Evolutionary conservation across 1,140 invertebrate genomes (phyloP), one percentile per base, ranked within the genome.

Genomic region (Drosophila tsacasi): DNA sequence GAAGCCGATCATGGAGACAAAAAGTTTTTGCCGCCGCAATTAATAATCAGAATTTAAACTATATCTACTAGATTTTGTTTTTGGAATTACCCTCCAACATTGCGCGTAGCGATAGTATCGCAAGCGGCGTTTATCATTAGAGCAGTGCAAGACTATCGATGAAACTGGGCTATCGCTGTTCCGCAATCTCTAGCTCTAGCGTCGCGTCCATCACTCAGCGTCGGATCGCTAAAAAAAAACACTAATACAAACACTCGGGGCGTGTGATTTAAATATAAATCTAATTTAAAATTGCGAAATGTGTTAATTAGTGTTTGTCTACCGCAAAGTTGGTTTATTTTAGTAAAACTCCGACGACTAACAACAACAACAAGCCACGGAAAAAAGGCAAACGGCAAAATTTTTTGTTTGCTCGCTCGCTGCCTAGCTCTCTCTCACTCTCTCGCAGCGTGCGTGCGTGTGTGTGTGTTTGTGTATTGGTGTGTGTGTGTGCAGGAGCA

Each of bases 401-500:
- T 21, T 52, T 69, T 68, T 68, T 69, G 66, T 69, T 69, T 69
- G 60, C 47, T 63, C 47, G 47, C 60, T 58, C 62, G 50, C 62
- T 35, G 23, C 35, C 52, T 19, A 37, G 15, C 69, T 58, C 69
- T 54, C 49, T 42, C 25, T 39, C n/a, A 32, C 63, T 54, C 42
- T 71, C 44, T 39, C 10, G 57, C 46, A 62, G 55, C 35, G 60
- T 35, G 35, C 35, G 39, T 42, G 57, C 50, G 40, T 73, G 57
- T 73, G 55, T 50, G 57, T 50, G 55, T 61, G 39, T 32, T 49
- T 44, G 47, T 60, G 30, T 73, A 52, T 32, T 68, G 63, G 68
- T 72, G 68, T 52, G 67, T 35, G 67, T 35, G 68, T 72, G 68
- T 69, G 63, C 68, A 67, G 47, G 60, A 65, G 69, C 46, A 68